Evolutionary conservation across 2,113 vertebrate species (phyloP), one percentile per base, ranked within the genome.

Genomic region (Cephalopholis sonnerati): DNA sequence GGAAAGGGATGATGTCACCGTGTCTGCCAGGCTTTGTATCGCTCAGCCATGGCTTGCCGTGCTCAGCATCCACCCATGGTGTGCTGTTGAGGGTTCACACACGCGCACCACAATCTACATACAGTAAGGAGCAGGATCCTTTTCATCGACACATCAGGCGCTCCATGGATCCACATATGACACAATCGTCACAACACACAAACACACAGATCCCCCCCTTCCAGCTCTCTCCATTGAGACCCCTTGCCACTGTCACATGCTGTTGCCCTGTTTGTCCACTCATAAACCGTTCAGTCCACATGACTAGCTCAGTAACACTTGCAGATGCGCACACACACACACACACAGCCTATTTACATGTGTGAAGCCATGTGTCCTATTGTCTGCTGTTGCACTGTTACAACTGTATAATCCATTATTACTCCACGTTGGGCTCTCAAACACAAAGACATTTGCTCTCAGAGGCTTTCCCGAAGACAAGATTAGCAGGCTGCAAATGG

Each of bases 1-100:
- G 77, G 88, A 88, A 86, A 85, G 66, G 84, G 92, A 93, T 94
- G 93, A 94, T 94, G 93, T 94, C 93, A 93, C 91, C 86, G 7
- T 86, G 88, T 93, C 91, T 92, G 92, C 91, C 80, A 80, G 90
- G 89, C 91, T 91, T 86, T 91, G 87, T 91, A 46, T 83, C 41
- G 24, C 66, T 69, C 72, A 64, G 62, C 69, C 71, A 24, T 0
- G 41, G 84, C 88, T 83, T 24, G n/a, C 61, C 20, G 12, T n/a
- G 32, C 79, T 73, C 80, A 51, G 68, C 86, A 76, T 69, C 81
- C 85, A 64, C 78, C 82, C 84, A 77, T 73, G 2, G 57, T 27
- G 76, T 9, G 64, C 11, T 24, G 57, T 53, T 4, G n/a, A 51
- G 29, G 48, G 41, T 74, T 74, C 77, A 63, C 41, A 44, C 36